Conservation (phyloP, 2,113 vertebrate species). For the Cololabis saira region DNA sequence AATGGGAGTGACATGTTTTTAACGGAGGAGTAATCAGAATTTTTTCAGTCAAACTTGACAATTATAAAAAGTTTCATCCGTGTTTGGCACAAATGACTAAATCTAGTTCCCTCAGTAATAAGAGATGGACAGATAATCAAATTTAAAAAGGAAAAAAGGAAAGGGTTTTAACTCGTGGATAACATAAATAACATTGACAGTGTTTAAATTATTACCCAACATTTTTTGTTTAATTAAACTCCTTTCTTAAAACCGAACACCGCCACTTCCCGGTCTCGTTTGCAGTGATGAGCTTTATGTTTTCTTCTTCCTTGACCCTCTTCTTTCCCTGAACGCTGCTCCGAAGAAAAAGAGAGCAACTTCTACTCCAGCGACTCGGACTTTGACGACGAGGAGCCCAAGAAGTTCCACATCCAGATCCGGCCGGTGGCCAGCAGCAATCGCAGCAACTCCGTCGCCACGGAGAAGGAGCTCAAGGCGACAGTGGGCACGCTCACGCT, state of each 20-base stretch:
- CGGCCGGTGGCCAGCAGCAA: constrained; percentile 82
- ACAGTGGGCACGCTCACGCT: constrained; percentile 89
- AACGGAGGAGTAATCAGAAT: too few relatives aligned
- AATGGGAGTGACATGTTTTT: not conserved
- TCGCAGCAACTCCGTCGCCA: constrained; percentile 75
- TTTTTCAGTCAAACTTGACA: too few relatives aligned
- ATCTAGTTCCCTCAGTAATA: not conserved
- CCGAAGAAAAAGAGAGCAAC: constrained; percentile 80
- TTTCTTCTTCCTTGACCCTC: constrained; percentile 82
- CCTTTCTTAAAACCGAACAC: too few relatives aligned
- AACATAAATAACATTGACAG: too few relatives aligned
- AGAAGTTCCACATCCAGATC: constrained; percentile 92
- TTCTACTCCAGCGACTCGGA: constrained; percentile 94
- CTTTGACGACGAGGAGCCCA: constrained; percentile 93
- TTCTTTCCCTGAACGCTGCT: constrained; percentile 65
- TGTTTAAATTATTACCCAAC: too few relatives aligned
- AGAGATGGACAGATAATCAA: not conserved
- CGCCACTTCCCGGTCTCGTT: not conserved
- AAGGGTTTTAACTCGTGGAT: too few relatives aligned
- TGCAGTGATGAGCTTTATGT: not conserved
- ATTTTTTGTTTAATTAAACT: too few relatives aligned
- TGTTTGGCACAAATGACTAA: not conserved
- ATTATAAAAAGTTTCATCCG: not conserved
- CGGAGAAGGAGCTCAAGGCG: constrained; percentile 89
- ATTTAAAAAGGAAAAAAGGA: too few relatives aligned